A percentile compares a stretch with the other conserved stretches of the same genome.
These are phyloP conservation scores for Sinocyclocheilus grahami DNA, from an alignment of 2,113 vertebrate species.

Conservation along the genomic window DNA sequence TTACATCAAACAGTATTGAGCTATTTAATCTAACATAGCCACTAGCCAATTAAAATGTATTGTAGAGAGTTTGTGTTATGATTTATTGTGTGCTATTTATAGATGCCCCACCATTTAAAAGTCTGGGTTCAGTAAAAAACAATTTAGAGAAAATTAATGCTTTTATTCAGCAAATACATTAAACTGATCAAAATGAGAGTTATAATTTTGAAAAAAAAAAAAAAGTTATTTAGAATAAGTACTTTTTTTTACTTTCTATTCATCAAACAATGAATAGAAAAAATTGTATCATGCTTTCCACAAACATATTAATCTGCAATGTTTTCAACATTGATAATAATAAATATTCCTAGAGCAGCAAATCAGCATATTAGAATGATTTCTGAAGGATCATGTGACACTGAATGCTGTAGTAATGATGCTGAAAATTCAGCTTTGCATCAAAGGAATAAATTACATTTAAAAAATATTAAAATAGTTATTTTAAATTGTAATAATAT, in stretches of 20 bases:
- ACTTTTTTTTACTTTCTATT: neutral
- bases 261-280: neutral
- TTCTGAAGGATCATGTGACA: neutral
- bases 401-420: neutral
- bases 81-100: neutral
- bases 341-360: neutral
- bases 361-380: neutral
- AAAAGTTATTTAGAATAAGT: neutral
- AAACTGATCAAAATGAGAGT: neutral
- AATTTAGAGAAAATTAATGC: too few species aligned
- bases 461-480: neutral
- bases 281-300: neutral
- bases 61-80: neutral
- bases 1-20: neutral
- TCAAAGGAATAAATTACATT: neutral
- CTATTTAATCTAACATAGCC: neutral
- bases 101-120: neutral
- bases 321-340: neutral
- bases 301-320: neutral
- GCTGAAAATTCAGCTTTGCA: neutral
- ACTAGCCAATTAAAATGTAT: neutral
- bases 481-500: neutral
- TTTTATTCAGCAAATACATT: neutral
- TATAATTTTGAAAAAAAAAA: neutral
- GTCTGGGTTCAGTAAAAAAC: neutral